Evolutionary conservation across 2,888 invertebrate species (phyloP), one percentile per base, ranked within the genome.

Genomic region (Hydroisotoma schaefferi): DNA sequence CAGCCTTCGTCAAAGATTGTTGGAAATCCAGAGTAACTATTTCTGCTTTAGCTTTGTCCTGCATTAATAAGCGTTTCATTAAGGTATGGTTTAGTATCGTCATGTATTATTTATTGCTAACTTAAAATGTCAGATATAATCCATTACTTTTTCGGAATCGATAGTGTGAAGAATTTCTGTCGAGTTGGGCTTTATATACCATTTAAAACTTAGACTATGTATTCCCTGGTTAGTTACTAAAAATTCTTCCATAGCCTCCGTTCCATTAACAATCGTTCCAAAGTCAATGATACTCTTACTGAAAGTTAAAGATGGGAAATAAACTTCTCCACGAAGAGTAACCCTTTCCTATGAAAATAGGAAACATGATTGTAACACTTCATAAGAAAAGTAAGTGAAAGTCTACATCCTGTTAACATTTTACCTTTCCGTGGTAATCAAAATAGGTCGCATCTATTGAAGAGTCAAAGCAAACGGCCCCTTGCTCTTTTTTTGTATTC

Each of bases 131-230:
- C 40, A n/a, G n/a, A n/a, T n/a, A n/a, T n/a, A n/a, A 40, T 40
- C 5, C 5, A 40, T 40, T 40, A 40, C 40, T 15, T 40, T 20
- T 10, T 8, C n/a, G 40, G 4, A 40, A 4, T 40, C 46, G n/a
- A 15, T 15, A 10, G 33, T 33, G 33, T 15, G 40, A 5, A 1
- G 43, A 40, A 40, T 40, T 15, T 8, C 5, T 6, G 62, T 67
- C 15, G 46, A 44, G 3, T 49, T 49, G 1, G 67, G 67, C 29
- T 67, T 64, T 18, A 67, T 62, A 38, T 61, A 67, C 67, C 67
- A 67, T 49, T 67, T 67, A 44, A 62, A 67, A 1, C 61, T 60
- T 4, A 67, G 48, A 26, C 62, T 61, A 37, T 62, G 60, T n/a
- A 57, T 22, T 10, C 62, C 59, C 2, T 56, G 55, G 29, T 67